These are phyloP conservation scores for Phorcus lineatus DNA, from an alignment of 2,888 invertebrate genomes.

Conservation along the genomic window DNA sequence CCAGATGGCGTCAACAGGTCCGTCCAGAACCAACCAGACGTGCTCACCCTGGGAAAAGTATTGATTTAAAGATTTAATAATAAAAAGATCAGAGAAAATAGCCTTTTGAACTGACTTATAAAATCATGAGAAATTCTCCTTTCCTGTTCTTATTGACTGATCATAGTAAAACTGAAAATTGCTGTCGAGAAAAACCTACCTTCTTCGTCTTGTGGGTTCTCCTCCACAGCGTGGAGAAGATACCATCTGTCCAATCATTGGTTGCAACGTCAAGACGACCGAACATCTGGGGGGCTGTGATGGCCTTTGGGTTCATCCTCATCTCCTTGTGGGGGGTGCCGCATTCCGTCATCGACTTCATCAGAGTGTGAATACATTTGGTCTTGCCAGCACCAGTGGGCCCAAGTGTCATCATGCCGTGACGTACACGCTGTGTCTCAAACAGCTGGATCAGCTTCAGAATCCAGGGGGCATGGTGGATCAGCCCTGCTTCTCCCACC, in stretches of 20 bases:
- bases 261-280: slow-evolving; percentile 96
- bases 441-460: slow-evolving; percentile 92
- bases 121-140: too few species aligned
- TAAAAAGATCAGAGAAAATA: too few species aligned
- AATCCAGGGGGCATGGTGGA: slow-evolving; percentile 96
- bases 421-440: slow-evolving; percentile 76
- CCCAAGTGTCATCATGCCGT: slow-evolving; percentile 77
- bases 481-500: slow-evolving; percentile 80
- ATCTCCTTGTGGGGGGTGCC: slow-evolving; percentile 93
- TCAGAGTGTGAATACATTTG: slow-evolving; percentile 90
- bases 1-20: slow-evolving; percentile 77
- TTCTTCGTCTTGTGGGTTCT: slow-evolving; percentile 93
- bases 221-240: slow-evolving; percentile 96
- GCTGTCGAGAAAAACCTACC: slow-evolving; percentile 48
- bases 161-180: too few species aligned
- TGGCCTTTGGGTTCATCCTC: slow-evolving; percentile 99
- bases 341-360: slow-evolving; percentile 91
- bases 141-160: too few species aligned
- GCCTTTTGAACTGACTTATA: too few species aligned
- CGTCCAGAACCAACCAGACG: slow-evolving; percentile 75
- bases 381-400: slow-evolving; percentile 82
- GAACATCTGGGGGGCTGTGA: slow-evolving; percentile 98
- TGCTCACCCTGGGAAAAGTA: slow-evolving; percentile 70
- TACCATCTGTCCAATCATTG: slow-evolving; percentile 99
- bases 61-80: too few species aligned